A percentile compares a stretch with the other conserved stretches of the same genome.
Evolutionary conservation across 2,113 vertebrate genomes (phyloP).

Genomic region (Rissa tridactyla): DNA sequence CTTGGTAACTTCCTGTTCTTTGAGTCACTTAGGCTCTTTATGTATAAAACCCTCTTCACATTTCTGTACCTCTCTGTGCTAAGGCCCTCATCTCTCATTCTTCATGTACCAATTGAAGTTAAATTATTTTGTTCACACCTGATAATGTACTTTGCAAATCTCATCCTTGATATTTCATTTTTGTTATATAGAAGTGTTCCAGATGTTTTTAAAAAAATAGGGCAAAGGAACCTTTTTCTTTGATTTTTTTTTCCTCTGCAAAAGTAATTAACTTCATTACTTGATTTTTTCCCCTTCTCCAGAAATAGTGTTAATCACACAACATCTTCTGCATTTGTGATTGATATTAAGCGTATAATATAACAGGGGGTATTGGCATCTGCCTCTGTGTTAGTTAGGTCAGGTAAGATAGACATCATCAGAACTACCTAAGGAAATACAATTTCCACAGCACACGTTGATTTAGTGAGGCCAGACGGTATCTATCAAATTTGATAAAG

Average conservation of each 20-base stretch:
- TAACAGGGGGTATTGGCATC: neutral
- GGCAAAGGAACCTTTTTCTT: neutral
- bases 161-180: neutral
- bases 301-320: neutral
- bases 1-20: neutral
- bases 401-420: neutral
- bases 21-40: neutral
- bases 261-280: neutral
- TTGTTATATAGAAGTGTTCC: neutral
- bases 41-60: neutral
- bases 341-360: neutral
- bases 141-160: neutral
- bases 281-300: neutral
- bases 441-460: neutral
- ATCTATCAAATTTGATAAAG: neutral
- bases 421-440: neutral
- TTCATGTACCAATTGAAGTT: neutral
- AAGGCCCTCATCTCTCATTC: neutral
- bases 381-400: neutral
- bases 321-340: neutral
- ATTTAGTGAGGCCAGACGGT: neutral
- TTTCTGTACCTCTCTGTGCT: neutral
- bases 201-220: neutral
- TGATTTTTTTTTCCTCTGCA: neutral
- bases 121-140: neutral